Conservation (phyloP, 2,797 vertebrate genomes). For the Enteromius afrohamiltoni region DNA sequence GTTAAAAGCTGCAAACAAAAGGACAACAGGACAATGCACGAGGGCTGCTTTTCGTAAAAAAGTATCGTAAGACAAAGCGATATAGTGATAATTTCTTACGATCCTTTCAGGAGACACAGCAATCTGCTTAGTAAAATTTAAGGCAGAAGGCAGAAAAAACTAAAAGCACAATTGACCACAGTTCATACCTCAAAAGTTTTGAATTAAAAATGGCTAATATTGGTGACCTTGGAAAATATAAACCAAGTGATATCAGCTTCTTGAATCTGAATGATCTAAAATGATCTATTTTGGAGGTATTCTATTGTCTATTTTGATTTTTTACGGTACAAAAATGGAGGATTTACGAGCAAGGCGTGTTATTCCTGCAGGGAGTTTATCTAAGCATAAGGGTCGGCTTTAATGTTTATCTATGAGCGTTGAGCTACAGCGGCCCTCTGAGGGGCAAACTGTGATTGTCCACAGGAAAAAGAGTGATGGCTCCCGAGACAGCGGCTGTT, state of each 20-base stretch:
- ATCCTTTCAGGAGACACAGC: not conserved
- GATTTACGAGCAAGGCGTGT: conserved; percentile 15
- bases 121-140: not conserved
- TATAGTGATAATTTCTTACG: not conserved
- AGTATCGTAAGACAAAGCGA: not conserved
- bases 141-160: not conserved
- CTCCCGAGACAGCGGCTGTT: conserved; percentile 44
- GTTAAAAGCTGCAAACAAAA: not conserved
- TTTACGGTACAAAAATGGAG: not conserved
- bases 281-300: not conserved
- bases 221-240: not conserved
- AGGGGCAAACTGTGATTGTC: conserved; percentile 35
- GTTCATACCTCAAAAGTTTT: not conserved
- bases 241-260: not conserved
- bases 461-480: conserved; percentile 45
- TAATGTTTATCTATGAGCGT: conserved; percentile 39
- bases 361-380: conserved; percentile 40
- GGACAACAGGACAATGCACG: not conserved
- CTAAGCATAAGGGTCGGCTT: conserved; percentile 25
- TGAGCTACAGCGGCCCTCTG: conserved; percentile 19
- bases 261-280: not conserved
- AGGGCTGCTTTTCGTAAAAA: not conserved
- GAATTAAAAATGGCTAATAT: not conserved
- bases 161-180: not conserved
- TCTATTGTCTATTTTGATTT: not conserved